These are phyloP conservation scores for Ichneumoninae sp. DNA, from an alignment of 2,888 invertebrate genomes.

Conservation along the genomic window DNA sequence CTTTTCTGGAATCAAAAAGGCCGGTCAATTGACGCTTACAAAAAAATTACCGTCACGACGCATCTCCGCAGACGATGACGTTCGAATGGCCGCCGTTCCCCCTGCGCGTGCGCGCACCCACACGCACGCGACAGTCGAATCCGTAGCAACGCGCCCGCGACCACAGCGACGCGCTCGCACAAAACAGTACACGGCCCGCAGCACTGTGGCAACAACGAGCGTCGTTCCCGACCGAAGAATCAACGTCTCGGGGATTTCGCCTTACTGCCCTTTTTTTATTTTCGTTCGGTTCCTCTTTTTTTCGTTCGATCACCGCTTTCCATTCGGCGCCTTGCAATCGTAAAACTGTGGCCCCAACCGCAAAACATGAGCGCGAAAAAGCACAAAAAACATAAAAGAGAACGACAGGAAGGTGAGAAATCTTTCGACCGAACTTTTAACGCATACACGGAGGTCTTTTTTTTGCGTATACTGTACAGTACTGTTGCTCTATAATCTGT, in stretches of 20 bases:
- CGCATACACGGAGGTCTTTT: constrained; percentile 16
- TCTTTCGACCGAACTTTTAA: constrained; percentile 1
- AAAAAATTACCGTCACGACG: too few relatives aligned
- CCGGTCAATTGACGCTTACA: too few relatives aligned
- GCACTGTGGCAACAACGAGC: constrained; percentile 17
- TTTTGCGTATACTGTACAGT: constrained; percentile 8
- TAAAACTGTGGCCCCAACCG: constrained; percentile 74
- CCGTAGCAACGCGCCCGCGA: neutral
- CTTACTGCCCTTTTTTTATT: neutral
- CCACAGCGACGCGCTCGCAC: neutral
- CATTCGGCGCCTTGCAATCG: constrained; percentile 21
- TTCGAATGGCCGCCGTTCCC: constrained; percentile 14
- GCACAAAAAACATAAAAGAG: constrained; percentile 83
- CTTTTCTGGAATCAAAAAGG: too few relatives aligned
- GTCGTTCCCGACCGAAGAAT: constrained; percentile 22
- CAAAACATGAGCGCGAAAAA: constrained; percentile 82
- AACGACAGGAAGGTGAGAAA: constrained; percentile 82
- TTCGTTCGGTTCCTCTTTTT: constrained; percentile 26
- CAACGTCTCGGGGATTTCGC: neutral
- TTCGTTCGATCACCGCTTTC: constrained; percentile 12
- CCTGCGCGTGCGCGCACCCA: neutral
- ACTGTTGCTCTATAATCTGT: constrained; percentile 40
- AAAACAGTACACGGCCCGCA: neutral
- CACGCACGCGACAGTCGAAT: too few relatives aligned
- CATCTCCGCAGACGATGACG: neutral